Evolutionary conservation across 2,113 vertebrate genomes (phyloP), one percentile per base, ranked within the genome.

Genomic region (Thalassoma bifasciatum): DNA sequence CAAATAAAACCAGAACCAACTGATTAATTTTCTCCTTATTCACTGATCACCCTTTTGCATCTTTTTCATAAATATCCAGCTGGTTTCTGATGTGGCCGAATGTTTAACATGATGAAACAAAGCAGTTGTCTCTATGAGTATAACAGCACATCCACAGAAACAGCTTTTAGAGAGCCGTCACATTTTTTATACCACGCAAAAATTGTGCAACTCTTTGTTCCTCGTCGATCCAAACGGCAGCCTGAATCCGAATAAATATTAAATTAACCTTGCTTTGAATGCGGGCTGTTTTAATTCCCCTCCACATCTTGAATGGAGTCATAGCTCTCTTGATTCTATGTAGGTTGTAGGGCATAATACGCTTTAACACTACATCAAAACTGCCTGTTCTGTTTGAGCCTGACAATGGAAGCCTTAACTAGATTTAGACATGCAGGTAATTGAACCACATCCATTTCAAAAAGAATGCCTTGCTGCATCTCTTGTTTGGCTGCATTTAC

Each of bases 401-500:
- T 79, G 91, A 97, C 95, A 97, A 97, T 96, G 93, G 94, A 91
- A 90, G 94, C 93, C 94, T 95, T 96, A 97, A 96, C 95, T 93
- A 95, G 95, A 96, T 96, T 96, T 95, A 95, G 94, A 93, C 94
- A 89, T 94, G 92, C 93, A 85, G 93, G 93, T 95, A 94, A 94
- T 94, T 93, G 73, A 87, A 92, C 94, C 91, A 94, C 94, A 94
- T 97, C 95, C 93, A 95, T 97, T 96, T 96, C 96, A 96, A 96
- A 98, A 95, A 94, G 84, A 93, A 91, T 93, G 95, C 94, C 96
- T 95, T 92, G 94, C 96, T 91, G 94, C 93, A 94, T 95, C 94
- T 95, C 95, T 94, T 96, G 95, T 96, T 96, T 97, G 96, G 94
- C 94, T 96, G 94, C 95, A 96, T 96, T 96, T 95, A 94, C 92